Evolutionary conservation across 2,888 invertebrate species (phyloP), one percentile per base, ranked within the genome.

Genomic region (Orchesellides sinensis): DNA sequence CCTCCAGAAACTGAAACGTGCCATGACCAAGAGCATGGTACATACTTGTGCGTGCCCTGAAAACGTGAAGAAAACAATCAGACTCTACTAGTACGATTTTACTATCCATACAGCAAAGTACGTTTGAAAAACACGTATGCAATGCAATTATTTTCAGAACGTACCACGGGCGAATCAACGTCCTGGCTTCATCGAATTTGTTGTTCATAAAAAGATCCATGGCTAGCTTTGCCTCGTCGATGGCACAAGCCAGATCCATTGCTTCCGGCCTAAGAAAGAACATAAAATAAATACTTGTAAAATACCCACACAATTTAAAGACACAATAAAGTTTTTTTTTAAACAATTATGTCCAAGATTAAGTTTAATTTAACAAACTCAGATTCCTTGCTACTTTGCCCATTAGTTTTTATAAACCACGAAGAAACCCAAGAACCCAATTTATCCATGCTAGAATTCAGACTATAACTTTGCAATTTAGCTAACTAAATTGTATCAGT

Each of bases 201-300:
- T 98, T 98, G 90, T 97, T 97, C 90, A 98, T 96, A 90, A 98
- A 98, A 88, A 94, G 93, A 89, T 94, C 92, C n/a, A 98, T 93
- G 0, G 97, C 96, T 69, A 92, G 90, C 89, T 94, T 94, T 14
- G 95, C 94, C 89, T 97, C 96, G 70, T 92, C 92, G 85, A 97
- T 92, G 0, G 96, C 93, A 32, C 92, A 92, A 47, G 93, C 91
- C 86, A 96, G 89, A 84, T 93, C 93, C 92, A 94, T 93, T 21
- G 91, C 90, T 45, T 90, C 90, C 2, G 86, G 75, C 40, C 87
- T 86, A 65, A n/a, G 74, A 40, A n/a, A n/a, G n/a, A n/a, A n/a
- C n/a, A n/a, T 70, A 3, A 54, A 70, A 68, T 14, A 8, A 35
- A n/a, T 54, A 49, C 70, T 54, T 2, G 2, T 65, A 45, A 21